Base-by-base conservation (phyloP, 92 coral and sea anemone species). In the Parazoanthus atlanticus region DNA sequence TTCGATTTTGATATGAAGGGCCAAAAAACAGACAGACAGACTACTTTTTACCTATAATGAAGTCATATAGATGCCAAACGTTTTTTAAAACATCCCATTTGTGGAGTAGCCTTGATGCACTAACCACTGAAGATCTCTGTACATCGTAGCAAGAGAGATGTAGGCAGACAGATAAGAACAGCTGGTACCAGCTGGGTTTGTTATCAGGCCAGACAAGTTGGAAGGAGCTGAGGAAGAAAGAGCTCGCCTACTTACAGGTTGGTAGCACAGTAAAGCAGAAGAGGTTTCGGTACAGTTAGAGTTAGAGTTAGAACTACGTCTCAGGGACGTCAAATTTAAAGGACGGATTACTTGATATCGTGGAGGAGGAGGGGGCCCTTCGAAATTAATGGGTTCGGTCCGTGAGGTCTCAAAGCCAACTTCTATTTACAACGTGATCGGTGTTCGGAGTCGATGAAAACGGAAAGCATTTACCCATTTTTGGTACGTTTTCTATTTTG, bases 151-250 rank as follows among this genome's bases (percentile, higher is more conserved):
- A 84, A 84, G 87, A 84, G 78, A 84, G 87, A 38, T 84, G 87
- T 84, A 84, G 87, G 40, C 78, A 84, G 87, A 41, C 87, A 84
- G 79, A 84, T 84, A 84, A 76, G 67, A 71, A 70, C 78, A 84
- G 87, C 65, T 84, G 87, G 87, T 72, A 67, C 66, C 66, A 84
- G 87, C 78, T 84, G 41, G 87, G 87, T 40, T 65, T 84, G 74
- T 84, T 84, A 23, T 43, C 87, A 69, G 87, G 78, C 6, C 87
- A 84, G 78, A 72, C 67, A 25, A 84, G 87, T 33, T 84, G 87
- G 87, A 71, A 70, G 38, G 87, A 84, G n/a, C 40, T 84, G 66
- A 84, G 79, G 79, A 84, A 84, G 43, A 84, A 65, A 70, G 87
- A 84, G 8, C 79, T 84, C 21, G 34, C 76, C 29, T 84, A 72